Evolutionary conservation across 2,888 invertebrate genomes (phyloP).

Genomic region (Ellobium chinense): DNA sequence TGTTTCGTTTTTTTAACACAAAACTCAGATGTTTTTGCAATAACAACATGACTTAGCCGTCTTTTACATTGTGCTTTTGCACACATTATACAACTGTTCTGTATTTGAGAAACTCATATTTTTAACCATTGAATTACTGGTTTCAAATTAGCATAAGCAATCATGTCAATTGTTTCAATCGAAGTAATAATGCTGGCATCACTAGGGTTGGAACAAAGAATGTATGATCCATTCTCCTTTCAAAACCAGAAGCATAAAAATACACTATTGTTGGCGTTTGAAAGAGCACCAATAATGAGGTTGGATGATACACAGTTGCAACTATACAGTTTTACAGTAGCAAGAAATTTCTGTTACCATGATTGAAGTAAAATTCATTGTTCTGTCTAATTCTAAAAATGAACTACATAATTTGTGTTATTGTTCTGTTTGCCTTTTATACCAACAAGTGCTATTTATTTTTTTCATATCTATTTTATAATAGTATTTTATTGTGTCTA

Average conservation of each 20-base stretch:
- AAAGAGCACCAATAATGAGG: too few species aligned
- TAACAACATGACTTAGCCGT: constrained; percentile 22
- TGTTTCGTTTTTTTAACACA: not conserved
- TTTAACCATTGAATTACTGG: not conserved
- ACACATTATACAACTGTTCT: constrained; percentile 17
- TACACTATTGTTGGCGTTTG: not conserved
- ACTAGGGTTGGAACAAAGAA: not conserved
- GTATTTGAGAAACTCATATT: not conserved
- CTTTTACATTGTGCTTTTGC: constrained; percentile 26
- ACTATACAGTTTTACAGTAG: not conserved
- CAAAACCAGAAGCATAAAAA: not conserved
- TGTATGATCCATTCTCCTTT: not conserved
- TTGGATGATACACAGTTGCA: too few species aligned
- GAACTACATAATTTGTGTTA: constrained; percentile 2
- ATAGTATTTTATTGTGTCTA: not conserved
- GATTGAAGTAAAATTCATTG: not conserved
- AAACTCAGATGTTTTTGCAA: constrained; percentile 24
- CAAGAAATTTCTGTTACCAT: not conserved
- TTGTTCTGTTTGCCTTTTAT: not conserved
- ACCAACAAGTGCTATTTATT: not conserved
- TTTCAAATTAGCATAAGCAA: not conserved
- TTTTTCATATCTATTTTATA: not conserved
- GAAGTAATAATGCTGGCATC: not conserved
- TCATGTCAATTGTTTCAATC: not conserved
- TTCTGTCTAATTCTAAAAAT: constrained; percentile 14